Evolutionary conservation across 2,888 invertebrate genomes (phyloP).

Genomic region (Caenorhabditis uteleia): DNA sequence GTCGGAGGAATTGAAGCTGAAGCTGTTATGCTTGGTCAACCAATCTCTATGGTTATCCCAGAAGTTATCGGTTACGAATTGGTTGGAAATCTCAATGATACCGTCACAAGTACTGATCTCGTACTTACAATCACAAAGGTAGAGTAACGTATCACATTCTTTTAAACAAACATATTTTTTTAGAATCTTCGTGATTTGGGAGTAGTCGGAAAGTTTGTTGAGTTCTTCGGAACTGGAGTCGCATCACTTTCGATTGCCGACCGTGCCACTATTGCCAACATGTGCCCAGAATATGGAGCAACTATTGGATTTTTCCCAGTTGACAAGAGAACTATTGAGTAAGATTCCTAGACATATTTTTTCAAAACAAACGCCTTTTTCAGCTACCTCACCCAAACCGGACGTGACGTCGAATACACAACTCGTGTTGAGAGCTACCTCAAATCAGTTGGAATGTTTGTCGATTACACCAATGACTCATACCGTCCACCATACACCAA

Average conservation of each 20-base stretch:
- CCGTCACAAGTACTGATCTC: conserved; percentile 92
- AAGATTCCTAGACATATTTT: not conserved
- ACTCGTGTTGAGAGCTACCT: conserved; percentile 78
- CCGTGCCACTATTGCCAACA: conserved; percentile 91
- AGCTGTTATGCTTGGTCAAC: conserved; percentile 96
- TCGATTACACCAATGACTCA: conserved; percentile 79
- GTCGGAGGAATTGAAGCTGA: conserved; percentile 91
- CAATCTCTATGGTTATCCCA: conserved; percentile 83
- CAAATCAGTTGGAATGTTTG: conserved; percentile 81
- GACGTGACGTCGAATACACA: conserved; percentile 53
- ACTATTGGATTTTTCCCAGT: conserved; percentile 74
- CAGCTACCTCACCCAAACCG: conserved; percentile 63
- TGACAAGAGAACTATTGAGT: conserved; percentile 61
- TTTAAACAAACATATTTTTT: conserved; percentile 20
- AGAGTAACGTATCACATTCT: not conserved
- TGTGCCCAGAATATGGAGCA: conserved; percentile 98
- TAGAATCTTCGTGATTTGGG: conserved; percentile 88
- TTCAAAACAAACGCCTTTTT: conserved; percentile 2
- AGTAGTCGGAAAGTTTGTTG: conserved; percentile 97
- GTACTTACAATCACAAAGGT: conserved; percentile 95
- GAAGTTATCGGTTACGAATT: conserved; percentile 89
- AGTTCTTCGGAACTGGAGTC: conserved; percentile 95
- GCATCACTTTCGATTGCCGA: conserved; percentile 90
- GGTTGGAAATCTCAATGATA: conserved; percentile 80
- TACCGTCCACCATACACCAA: conserved; percentile 65